A percentile compares a stretch with the other conserved stretches of the same genome.
These are phyloP conservation scores for Eilema sororculum DNA, from an alignment of 2,888 invertebrate genomes.

Conservation along the genomic window DNA sequence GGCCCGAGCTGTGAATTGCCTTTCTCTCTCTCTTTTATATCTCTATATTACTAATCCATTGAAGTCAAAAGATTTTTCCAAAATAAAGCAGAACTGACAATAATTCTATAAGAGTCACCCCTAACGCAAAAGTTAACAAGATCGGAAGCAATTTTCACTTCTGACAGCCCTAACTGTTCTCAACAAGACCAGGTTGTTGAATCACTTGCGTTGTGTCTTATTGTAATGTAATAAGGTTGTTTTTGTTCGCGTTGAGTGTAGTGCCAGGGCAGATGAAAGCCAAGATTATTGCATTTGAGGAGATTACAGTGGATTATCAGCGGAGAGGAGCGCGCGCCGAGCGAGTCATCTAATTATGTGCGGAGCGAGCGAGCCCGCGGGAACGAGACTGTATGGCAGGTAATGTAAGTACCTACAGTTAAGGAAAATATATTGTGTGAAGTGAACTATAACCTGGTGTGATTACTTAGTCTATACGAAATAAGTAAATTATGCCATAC, in stretches of 20 bases:
- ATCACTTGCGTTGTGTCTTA: slow-evolving; percentile 25
- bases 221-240: slow-evolving; percentile 36
- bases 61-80: background rate
- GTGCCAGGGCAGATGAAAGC: slow-evolving; percentile 40
- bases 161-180: slow-evolving; percentile 61
- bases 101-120: slow-evolving; percentile 42
- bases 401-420: background rate
- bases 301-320: slow-evolving; percentile 65
- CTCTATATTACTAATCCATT: background rate
- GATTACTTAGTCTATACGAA: background rate
- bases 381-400: background rate
- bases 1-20: background rate
- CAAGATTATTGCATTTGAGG: slow-evolving; percentile 61
- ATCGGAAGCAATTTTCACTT: slow-evolving; percentile 69
- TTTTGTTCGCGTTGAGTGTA: slow-evolving; percentile 27
- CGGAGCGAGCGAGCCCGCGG: slow-evolving; percentile 14
- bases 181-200: slow-evolving; percentile 31
- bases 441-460: background rate
- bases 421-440: background rate
- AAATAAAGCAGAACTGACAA: slow-evolving; percentile 20
- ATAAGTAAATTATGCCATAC: too few relatives aligned
- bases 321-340: slow-evolving; percentile 31
- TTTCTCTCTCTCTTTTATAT: background rate
- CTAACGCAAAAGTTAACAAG: slow-evolving; percentile 61
- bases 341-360: slow-evolving; percentile 67